Evolutionary conservation across 2,888 invertebrate species (phyloP), one percentile per base, ranked within the genome.

Genomic region (Sinohyriopsis cumingii): DNA sequence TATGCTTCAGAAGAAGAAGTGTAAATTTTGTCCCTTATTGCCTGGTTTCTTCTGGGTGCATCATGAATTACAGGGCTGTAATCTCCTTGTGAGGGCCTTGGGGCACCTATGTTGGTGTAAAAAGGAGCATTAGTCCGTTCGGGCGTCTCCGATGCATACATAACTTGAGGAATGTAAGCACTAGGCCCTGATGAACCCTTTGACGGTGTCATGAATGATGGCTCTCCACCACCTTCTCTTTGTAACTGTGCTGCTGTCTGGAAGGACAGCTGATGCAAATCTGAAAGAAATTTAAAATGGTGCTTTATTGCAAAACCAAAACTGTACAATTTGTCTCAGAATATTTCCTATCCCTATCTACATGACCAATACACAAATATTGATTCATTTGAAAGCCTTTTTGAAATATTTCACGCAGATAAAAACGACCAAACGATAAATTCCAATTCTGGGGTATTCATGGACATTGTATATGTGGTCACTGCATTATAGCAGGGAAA

Each of bases 61-160:
- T 80, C 72, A 65, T 83, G 84, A 19, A 84, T 69, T 19, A 81
- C 72, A 9, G 80, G 74, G 9, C 68, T 56, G 9, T 68, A 68
- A 24, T 76, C 22, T 1, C 71, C 68, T 6, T 65, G 69, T 15
- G 64, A 69, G 18, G 57, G 65, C 18, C 65, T 72, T 3, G 65
- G 67, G 12, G 65, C 63, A 20, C 79, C 80, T 45, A 45, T 15
- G 15, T 15, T 45, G 19, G 75, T 75, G 73, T 86, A 85, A 72
- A 82, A 86, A 6, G 78, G 78, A 3, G 82, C 75, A 68, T 85
- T 85, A n/a, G 79, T 78, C 22, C 74, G 63, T 55, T 78, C 80
- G 7, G 84, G 82, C 4, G 82, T 80, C 62, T 77, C 73, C 24
- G 70, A 59, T 12, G 75, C 77, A 68, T 73, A 74, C 67, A 75